These are phyloP conservation scores for Harpalus rubripes DNA, from an alignment of 2,888 invertebrate genomes.

Conservation along the genomic window DNA sequence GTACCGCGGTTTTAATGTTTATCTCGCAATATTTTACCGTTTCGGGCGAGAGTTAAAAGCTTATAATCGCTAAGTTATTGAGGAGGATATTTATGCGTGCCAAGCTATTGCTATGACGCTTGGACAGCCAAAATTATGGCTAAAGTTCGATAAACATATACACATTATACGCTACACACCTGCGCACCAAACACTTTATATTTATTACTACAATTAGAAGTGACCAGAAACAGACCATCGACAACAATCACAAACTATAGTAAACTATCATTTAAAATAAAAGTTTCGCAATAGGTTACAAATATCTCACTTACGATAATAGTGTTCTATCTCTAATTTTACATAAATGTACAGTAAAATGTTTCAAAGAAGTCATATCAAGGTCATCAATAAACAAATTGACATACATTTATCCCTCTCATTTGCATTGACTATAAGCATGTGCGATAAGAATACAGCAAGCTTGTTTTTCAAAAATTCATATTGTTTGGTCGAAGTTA, in stretches of 20 bases:
- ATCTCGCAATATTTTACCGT: constrained; percentile 50
- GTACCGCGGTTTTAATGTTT: constrained; percentile 50
- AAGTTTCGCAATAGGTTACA: too few species aligned
- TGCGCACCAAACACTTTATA: not conserved
- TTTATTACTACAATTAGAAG: not conserved
- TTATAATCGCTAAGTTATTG: constrained; percentile 40
- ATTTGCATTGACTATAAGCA: too few species aligned
- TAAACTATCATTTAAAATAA: too few species aligned
- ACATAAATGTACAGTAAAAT: too few species aligned
- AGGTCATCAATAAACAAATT: too few species aligned
- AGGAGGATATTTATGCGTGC: constrained; percentile 2
- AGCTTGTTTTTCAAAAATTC: too few species aligned
- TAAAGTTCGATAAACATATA: constrained; percentile 7
- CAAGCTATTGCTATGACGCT: not conserved
- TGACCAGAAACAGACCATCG: not conserved
- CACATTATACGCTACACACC: not conserved
- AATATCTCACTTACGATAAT: too few species aligned
- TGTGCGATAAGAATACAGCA: too few species aligned
- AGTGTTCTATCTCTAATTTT: too few species aligned
- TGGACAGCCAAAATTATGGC: not conserved
- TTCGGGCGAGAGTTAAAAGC: constrained; percentile 33
- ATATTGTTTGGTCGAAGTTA: too few species aligned
- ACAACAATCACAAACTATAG: not conserved
- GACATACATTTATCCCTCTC: too few species aligned
- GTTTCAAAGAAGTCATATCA: too few species aligned